A percentile compares a stretch with the other conserved stretches of the same genome.
phyloP scores from a whole-genome alignment of 2,888 invertebrate genomes.

The Julus scandinavius region DNA sequence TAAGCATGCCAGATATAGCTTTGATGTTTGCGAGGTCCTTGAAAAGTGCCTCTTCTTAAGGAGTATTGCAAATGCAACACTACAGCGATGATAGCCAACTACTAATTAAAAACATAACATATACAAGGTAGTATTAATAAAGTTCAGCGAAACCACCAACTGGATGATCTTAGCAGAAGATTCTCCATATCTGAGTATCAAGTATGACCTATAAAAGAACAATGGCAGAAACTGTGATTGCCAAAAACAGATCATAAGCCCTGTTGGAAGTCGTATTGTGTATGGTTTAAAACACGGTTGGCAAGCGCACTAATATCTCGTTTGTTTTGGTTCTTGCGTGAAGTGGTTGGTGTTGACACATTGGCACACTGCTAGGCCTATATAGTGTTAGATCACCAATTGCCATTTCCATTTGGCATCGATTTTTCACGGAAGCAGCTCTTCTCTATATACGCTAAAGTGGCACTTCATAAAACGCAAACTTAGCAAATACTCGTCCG shows the following conservation, averaged over 20 bases:
- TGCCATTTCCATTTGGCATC: conserved; percentile 34
- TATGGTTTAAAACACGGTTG: conserved; percentile 5
- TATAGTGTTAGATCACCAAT: not conserved
- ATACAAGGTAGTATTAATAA: too few relatives aligned
- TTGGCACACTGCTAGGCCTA: conserved; percentile 21
- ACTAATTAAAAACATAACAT: too few relatives aligned
- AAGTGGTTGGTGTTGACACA: conserved; percentile 42
- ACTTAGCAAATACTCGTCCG: conserved; percentile 31
- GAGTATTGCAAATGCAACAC: too few relatives aligned
- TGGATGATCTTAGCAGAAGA: too few relatives aligned
- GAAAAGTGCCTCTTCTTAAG: too few relatives aligned
- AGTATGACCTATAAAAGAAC: not conserved
- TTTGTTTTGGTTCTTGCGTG: conserved; percentile 8
- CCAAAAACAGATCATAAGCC: not conserved
- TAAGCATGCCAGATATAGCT: too few relatives aligned
- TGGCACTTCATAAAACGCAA: conserved; percentile 39
- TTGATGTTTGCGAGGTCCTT: too few relatives aligned
- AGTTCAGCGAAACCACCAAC: too few relatives aligned
- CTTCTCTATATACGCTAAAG: not conserved
- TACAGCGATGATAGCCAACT: too few relatives aligned
- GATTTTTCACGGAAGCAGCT: conserved; percentile 19
- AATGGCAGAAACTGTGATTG: not conserved
- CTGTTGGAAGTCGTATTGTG: not conserved
- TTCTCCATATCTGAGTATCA: not conserved
- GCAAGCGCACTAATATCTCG: conserved; percentile 17